phyloP scores from a whole-genome alignment of 2,797 vertebrate genomes.

The Masticophis lateralis region DNA sequence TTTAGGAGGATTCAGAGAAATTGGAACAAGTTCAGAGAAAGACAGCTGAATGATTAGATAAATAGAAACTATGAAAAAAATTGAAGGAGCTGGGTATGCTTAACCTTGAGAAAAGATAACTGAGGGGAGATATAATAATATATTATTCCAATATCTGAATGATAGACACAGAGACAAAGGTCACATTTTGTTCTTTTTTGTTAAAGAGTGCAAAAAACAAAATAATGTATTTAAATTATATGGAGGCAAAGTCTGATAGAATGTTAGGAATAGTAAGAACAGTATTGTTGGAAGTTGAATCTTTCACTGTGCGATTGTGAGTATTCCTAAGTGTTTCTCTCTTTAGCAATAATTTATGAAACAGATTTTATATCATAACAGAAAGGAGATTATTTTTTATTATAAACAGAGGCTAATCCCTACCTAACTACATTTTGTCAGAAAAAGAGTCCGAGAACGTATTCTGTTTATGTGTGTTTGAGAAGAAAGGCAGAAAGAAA shows the following conservation, averaged over 20 bases:
- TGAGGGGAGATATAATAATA: background rate
- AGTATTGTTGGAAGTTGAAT: background rate
- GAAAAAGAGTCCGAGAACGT: background rate
- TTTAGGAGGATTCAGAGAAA: background rate
- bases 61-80: background rate
- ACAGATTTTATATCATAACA: background rate
- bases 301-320: background rate
- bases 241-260: background rate
- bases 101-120: background rate
- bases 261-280: background rate
- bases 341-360: background rate
- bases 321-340: background rate
- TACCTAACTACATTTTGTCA: background rate
- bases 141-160: background rate
- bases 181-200: background rate
- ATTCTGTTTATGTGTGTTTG: background rate
- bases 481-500: background rate
- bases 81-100: background rate
- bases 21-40: background rate
- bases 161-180: background rate
- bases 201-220: background rate
- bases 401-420: background rate
- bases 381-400: background rate
- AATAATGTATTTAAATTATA: background rate
- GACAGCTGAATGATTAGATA: background rate